phyloP scores from a whole-genome alignment of 2,888 invertebrate genomes.

The Carabus problematicus region DNA sequence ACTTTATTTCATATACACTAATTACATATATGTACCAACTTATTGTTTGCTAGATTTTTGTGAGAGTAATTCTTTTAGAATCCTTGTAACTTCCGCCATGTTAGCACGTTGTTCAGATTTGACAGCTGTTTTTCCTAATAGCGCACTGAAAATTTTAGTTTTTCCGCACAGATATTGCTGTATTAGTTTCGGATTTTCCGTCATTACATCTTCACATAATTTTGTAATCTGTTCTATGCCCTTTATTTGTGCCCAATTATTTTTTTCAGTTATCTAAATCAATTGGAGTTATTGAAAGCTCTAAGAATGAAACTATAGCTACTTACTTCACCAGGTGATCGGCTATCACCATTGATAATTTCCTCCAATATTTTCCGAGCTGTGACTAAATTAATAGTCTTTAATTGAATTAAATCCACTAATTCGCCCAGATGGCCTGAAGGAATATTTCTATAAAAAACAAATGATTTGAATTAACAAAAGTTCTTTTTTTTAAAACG shows the following conservation, averaged over 20 bases:
- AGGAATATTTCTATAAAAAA: constrained; percentile 60
- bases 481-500: constrained; percentile 26
- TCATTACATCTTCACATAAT: constrained; percentile 68
- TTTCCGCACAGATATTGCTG: constrained; percentile 74
- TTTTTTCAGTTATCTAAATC: constrained; percentile 65
- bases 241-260: constrained; percentile 70
- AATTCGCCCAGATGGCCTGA: constrained; percentile 67
- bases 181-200: constrained; percentile 72
- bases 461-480: too few relatives aligned
- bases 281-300: constrained; percentile 33
- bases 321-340: constrained; percentile 58
- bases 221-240: constrained; percentile 66
- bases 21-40: background rate
- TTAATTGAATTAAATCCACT: constrained; percentile 66
- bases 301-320: constrained; percentile 2
- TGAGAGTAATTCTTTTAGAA: constrained; percentile 69
- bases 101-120: constrained; percentile 70
- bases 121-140: constrained; percentile 68
- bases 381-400: constrained; percentile 68
- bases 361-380: constrained; percentile 63
- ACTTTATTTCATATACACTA: constrained; percentile 1
- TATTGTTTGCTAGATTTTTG: constrained; percentile 41
- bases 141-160: constrained; percentile 70
- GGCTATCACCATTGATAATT: constrained; percentile 57
- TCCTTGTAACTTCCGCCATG: constrained; percentile 68